A percentile compares a stretch with the other conserved stretches of the same genome.
Evolutionary conservation across 2,888 invertebrate species (phyloP).

Genomic region (Metacarcinus magister): DNA sequence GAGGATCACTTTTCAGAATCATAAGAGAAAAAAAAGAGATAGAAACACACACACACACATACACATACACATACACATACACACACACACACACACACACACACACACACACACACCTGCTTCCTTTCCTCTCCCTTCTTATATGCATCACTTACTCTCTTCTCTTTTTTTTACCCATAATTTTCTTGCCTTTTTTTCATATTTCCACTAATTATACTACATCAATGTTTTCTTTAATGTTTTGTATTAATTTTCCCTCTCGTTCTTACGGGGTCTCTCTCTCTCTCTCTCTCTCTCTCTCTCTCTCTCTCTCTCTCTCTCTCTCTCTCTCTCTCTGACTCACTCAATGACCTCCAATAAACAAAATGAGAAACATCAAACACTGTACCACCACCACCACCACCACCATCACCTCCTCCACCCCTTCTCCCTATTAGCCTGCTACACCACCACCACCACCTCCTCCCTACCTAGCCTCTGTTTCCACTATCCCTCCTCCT

Average conservation of each 20-base stretch:
- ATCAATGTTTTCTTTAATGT: background rate
- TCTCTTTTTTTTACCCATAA: too few species aligned
- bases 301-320: slow-evolving; percentile 35
- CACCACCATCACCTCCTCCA: background rate
- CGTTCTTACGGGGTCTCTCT: background rate
- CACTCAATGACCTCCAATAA: slow-evolving; percentile 57
- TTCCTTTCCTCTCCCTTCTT: too few species aligned
- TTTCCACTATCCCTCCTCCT: background rate
- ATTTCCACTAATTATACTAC: too few species aligned
- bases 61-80: too few species aligned
- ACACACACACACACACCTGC: too few species aligned
- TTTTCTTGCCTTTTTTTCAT: too few species aligned
- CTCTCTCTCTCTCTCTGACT: background rate
- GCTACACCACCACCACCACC: background rate
- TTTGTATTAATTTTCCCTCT: background rate
- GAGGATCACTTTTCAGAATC: background rate
- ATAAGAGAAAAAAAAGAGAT: background rate
- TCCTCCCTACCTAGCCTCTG: background rate
- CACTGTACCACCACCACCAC: slow-evolving; percentile 53
- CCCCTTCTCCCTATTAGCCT: slow-evolving; percentile 9
- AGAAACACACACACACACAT: too few species aligned
- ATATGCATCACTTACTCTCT: too few species aligned
- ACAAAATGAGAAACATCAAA: slow-evolving; percentile 67
- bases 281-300: slow-evolving; percentile 42
- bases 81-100: too few species aligned